These are phyloP conservation scores for Nycticebus coucang DNA, from an alignment of 2,113 vertebrate species.

Conservation along the genomic window DNA sequence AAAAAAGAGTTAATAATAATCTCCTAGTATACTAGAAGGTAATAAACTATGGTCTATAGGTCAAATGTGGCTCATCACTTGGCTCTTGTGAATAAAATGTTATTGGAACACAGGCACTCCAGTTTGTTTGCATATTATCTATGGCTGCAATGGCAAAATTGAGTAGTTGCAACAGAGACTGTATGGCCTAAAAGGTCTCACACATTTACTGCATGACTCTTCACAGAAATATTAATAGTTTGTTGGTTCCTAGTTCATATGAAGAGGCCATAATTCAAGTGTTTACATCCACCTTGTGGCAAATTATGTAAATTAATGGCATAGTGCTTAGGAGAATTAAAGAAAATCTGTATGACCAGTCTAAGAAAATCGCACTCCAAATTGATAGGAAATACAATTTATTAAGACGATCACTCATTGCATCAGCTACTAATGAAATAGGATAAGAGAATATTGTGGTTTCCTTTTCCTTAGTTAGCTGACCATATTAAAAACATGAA, in stretches of 20 bases:
- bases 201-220: background rate
- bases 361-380: conserved; percentile 2
- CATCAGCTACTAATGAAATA: background rate
- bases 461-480: background rate
- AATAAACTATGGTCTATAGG: background rate
- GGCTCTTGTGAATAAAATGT: conserved; percentile 5
- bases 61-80: background rate
- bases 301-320: background rate
- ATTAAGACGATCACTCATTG: background rate
- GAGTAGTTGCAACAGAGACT: background rate
- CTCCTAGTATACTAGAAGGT: background rate
- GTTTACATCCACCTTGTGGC: background rate
- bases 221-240: background rate
- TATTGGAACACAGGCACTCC: background rate
- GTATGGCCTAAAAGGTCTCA: background rate
- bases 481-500: background rate
- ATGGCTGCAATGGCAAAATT: background rate
- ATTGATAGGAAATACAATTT: background rate
- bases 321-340: background rate
- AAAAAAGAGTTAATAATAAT: background rate
- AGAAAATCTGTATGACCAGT: background rate
- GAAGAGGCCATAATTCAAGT: background rate
- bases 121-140: conserved; percentile 1
- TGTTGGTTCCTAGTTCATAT: background rate
- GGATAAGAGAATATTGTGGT: background rate